phyloP scores from a whole-genome alignment of 2,113 vertebrate genomes.

The Noturus placidus region DNA sequence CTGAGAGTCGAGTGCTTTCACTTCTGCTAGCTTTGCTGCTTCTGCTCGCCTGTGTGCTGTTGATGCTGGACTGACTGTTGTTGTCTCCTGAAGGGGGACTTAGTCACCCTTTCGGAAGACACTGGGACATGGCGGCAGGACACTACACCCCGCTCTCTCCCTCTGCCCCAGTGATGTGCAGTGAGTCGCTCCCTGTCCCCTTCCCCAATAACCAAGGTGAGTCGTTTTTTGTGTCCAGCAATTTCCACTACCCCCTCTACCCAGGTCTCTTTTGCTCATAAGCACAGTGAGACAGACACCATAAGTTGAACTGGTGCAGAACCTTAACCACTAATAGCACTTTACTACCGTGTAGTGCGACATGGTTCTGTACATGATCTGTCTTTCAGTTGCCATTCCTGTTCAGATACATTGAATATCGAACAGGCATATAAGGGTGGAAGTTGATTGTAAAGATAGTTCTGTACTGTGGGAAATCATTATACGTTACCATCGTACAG shows the following conservation, averaged over 20 bases:
- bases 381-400: neutral
- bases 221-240: slow-evolving; percentile 52
- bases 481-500: neutral
- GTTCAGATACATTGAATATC: neutral
- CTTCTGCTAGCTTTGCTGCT: slow-evolving; percentile 51
- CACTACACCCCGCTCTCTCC: slow-evolving; percentile 54
- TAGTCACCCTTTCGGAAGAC: slow-evolving; percentile 68
- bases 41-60: slow-evolving; percentile 47
- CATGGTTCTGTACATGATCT: neutral
- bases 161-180: neutral
- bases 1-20: slow-evolving; percentile 49
- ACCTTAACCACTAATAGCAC: too few species aligned
- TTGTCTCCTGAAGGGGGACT: slow-evolving; percentile 68
- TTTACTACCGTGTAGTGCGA: neutral
- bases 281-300: neutral
- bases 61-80: slow-evolving; percentile 58
- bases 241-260: neutral
- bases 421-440: neutral
- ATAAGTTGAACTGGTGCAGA: neutral
- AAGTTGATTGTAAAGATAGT: neutral
- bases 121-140: slow-evolving; percentile 50
- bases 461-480: neutral
- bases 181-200: slow-evolving; percentile 35
- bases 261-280: neutral
- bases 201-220: slow-evolving; percentile 60